These are phyloP conservation scores for Clitarchus hookeri DNA, from an alignment of 2,888 invertebrate species.

Conservation along the genomic window DNA sequence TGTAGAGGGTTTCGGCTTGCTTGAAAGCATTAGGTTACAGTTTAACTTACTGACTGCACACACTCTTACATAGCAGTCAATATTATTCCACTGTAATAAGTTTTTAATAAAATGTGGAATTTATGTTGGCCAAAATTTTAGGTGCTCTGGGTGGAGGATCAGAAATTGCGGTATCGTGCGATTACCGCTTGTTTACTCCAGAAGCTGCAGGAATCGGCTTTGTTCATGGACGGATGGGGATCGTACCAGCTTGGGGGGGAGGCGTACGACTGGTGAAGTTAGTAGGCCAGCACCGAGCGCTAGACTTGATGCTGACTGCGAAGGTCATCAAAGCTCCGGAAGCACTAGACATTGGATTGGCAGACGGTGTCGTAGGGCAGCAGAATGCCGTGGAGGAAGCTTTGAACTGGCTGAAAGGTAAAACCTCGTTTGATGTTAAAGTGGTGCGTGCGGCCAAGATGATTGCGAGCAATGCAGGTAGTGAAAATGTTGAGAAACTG, in stretches of 20 bases:
- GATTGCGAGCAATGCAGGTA: slow-evolving; percentile 46
- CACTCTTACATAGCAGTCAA: too few species aligned
- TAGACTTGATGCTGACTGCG: slow-evolving; percentile 53
- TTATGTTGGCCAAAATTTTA: slow-evolving; percentile 27
- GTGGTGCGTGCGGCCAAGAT: slow-evolving; percentile 50
- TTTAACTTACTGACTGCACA: too few species aligned
- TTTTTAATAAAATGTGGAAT: too few species aligned
- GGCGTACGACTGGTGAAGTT: slow-evolving; percentile 53
- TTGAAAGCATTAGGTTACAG: too few species aligned
- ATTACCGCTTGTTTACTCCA: slow-evolving; percentile 54
- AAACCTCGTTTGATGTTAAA: slow-evolving; percentile 45
- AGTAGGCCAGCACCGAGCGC: slow-evolving; percentile 52
- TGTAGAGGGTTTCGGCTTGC: too few species aligned
- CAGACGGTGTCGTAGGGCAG: slow-evolving; percentile 50
- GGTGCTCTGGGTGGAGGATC: slow-evolving; percentile 61
- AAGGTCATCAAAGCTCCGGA: slow-evolving; percentile 50
- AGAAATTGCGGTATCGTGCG: slow-evolving; percentile 57
- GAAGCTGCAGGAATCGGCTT: slow-evolving; percentile 53
- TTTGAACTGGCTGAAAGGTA: slow-evolving; percentile 50
- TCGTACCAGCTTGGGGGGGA: slow-evolving; percentile 60
- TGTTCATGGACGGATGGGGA: slow-evolving; percentile 57
- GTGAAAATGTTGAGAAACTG: slow-evolving; percentile 45
- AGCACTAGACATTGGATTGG: slow-evolving; percentile 53
- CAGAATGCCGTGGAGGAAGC: slow-evolving; percentile 47
- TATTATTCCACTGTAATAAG: too few species aligned